phyloP scores from a whole-genome alignment of 2,888 invertebrate species.

The Danaus chrysippus region DNA sequence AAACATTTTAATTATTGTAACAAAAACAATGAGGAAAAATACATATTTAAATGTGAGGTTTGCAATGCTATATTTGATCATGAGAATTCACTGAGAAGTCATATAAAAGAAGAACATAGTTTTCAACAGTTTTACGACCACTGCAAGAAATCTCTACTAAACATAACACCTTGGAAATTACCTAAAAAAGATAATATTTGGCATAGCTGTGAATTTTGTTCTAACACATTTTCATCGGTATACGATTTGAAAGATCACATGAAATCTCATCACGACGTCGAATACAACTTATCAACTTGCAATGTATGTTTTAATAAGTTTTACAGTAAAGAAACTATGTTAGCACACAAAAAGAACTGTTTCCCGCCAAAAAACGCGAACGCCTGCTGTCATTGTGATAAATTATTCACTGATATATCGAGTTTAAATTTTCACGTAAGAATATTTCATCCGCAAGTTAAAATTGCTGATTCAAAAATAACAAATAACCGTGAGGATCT shows the following conservation, averaged over 20 bases:
- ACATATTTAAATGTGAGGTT: slow-evolving; percentile 39
- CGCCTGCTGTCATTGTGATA: slow-evolving; percentile 57
- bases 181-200: slow-evolving; percentile 30
- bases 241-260: slow-evolving; percentile 60
- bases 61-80: slow-evolving; percentile 46
- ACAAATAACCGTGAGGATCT: slow-evolving; percentile 48
- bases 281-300: slow-evolving; percentile 53
- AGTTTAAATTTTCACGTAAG: slow-evolving; percentile 60
- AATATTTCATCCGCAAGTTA: slow-evolving; percentile 63
- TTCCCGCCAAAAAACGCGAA: slow-evolving; percentile 53
- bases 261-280: slow-evolving; percentile 48
- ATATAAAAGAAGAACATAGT: slow-evolving; percentile 54
- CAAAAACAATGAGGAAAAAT: slow-evolving; percentile 21
- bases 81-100: slow-evolving; percentile 49
- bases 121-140: slow-evolving; percentile 60
- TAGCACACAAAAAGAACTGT: slow-evolving; percentile 52
- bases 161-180: slow-evolving; percentile 5
- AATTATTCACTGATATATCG: slow-evolving; percentile 58
- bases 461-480: slow-evolving; percentile 53
- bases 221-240: slow-evolving; percentile 41
- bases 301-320: slow-evolving; percentile 65
- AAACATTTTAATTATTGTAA: slow-evolving; percentile 37
- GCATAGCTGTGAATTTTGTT: slow-evolving; percentile 52
- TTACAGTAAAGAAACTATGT: slow-evolving; percentile 50
- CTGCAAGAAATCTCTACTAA: slow-evolving; percentile 49